Evolutionary conservation across 1,140 invertebrate species (phyloP).

Genomic region (Coenobita brevimanus): DNA sequence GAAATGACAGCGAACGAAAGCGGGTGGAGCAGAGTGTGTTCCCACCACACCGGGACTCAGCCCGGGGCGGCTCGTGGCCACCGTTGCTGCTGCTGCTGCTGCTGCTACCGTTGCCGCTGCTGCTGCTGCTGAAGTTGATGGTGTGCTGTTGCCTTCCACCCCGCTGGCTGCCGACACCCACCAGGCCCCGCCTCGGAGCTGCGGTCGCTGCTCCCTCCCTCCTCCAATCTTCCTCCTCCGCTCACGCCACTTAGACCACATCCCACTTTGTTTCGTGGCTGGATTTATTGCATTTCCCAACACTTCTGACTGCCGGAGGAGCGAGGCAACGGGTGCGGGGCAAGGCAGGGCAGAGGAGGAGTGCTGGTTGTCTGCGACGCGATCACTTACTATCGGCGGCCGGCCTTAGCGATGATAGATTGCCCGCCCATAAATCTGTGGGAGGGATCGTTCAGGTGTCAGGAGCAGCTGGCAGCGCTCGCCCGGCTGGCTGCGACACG

Average conservation of each 20-base stretch:
- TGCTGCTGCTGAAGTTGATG: not conserved
- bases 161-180: slow-evolving; percentile 29
- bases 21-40: slow-evolving; percentile 17
- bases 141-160: not conserved
- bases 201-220: slow-evolving; percentile 20
- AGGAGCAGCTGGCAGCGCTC: slow-evolving; percentile 29
- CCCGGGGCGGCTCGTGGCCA: slow-evolving; percentile 18
- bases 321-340: not conserved
- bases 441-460: slow-evolving; percentile 48
- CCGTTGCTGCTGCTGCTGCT: not conserved
- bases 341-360: not conserved
- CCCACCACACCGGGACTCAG: slow-evolving; percentile 18
- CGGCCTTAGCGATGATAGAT: slow-evolving; percentile 32
- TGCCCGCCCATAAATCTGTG: slow-evolving; percentile 36
- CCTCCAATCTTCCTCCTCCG: slow-evolving; percentile 4
- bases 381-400: slow-evolving; percentile 15
- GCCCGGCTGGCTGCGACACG: slow-evolving; percentile 7
- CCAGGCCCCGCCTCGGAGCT: slow-evolving; percentile 12
- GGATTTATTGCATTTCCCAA: slow-evolving; percentile 29
- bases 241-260: slow-evolving; percentile 22
- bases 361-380: slow-evolving; percentile 25
- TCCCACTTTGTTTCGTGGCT: slow-evolving; percentile 38
- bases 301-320: not conserved
- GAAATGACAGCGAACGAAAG: slow-evolving; percentile 26
- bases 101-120: not conserved